Percentiles rank a stretch among this genome's conserved stretches.
phyloP scores from a whole-genome alignment of 2,888 invertebrate species.

The Drosophila gaucha region DNA sequence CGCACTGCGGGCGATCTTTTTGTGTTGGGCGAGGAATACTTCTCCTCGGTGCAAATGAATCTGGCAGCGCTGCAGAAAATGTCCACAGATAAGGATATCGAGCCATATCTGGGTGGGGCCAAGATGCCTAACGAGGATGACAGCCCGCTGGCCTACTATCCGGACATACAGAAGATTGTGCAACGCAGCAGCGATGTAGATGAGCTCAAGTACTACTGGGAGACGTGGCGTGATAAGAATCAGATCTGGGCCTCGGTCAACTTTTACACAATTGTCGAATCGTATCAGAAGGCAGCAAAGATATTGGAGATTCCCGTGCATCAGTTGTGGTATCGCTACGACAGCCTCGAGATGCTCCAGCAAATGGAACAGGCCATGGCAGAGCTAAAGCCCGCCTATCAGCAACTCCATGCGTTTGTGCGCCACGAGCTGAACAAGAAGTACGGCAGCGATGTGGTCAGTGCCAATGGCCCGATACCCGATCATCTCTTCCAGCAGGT shows the following conservation, averaged over 20 bases:
- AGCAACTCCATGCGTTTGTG: conserved; percentile 92
- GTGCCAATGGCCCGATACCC: conserved; percentile 89
- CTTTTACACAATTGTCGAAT: conserved; percentile 79
- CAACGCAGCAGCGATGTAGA: conserved; percentile 76
- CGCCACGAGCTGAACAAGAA: conserved; percentile 88
- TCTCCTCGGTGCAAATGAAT: conserved; percentile 78
- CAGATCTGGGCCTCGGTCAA: conserved; percentile 80
- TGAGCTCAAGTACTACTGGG: conserved; percentile 82
- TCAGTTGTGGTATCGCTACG: conserved; percentile 78
- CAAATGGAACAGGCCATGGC: conserved; percentile 85
- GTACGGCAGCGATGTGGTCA: conserved; percentile 89
- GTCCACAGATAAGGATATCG: conserved; percentile 86
- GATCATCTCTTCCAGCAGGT: conserved; percentile 89
- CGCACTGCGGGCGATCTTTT: conserved; percentile 77
- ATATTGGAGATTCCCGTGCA: conserved; percentile 77
- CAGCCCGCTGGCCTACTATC: conserved; percentile 79
- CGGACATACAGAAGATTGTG: conserved; percentile 81
- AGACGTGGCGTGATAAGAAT: conserved; percentile 81
- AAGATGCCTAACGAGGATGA: conserved; percentile 79
- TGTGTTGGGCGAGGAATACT: conserved; percentile 82
- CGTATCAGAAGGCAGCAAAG: conserved; percentile 78
- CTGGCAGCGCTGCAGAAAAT: conserved; percentile 76
- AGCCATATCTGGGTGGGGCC: conserved; percentile 76
- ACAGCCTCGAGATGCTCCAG: conserved; percentile 74
- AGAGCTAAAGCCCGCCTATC: conserved; percentile 88